Evolutionary conservation across 1,140 invertebrate species (phyloP).

Genomic region (Cherax destructor): DNA sequence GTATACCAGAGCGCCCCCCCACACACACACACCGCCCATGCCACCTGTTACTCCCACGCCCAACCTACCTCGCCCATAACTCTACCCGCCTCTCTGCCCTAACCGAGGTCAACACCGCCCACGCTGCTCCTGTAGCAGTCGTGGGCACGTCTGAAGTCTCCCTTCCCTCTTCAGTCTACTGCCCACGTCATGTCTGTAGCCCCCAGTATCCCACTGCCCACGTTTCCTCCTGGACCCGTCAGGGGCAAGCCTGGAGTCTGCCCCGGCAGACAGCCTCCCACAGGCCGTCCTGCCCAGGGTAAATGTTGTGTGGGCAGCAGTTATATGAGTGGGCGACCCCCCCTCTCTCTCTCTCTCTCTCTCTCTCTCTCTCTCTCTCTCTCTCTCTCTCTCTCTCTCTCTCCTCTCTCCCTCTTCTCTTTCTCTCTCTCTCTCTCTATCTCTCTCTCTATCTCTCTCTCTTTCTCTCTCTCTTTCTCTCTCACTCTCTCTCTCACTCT

Average conservation of each 20-base stretch:
- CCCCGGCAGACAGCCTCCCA: too few relatives aligned
- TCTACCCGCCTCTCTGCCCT: neutral
- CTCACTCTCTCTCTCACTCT: neutral
- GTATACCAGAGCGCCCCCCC: conserved; percentile 34
- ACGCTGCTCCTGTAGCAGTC: neutral
- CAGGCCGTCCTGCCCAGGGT: too few relatives aligned
- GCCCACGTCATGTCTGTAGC: too few relatives aligned
- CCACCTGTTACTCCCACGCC: conserved; percentile 18
- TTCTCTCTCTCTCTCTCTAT: neutral
- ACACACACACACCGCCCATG: neutral
- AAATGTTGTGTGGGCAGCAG: too few relatives aligned
- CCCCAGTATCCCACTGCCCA: too few relatives aligned
- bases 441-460: conserved; percentile 16
- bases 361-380: conserved; percentile 17
- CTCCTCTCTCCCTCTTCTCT: neutral
- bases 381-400: conserved; percentile 11
- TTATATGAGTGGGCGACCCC: neutral
- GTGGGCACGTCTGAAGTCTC: neutral
- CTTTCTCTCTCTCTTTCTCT: conserved; percentile 7
- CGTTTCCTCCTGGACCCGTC: too few relatives aligned
- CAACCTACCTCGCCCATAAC: neutral
- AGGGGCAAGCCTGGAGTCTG: too few relatives aligned
- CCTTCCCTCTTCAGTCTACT: too few relatives aligned
- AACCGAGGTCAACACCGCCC: neutral
- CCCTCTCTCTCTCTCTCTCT: conserved; percentile 18